A percentile compares a stretch with the other conserved stretches of the same genome.
phyloP scores from a whole-genome alignment of 2,797 vertebrate genomes.

The Salmo trutta region DNA sequence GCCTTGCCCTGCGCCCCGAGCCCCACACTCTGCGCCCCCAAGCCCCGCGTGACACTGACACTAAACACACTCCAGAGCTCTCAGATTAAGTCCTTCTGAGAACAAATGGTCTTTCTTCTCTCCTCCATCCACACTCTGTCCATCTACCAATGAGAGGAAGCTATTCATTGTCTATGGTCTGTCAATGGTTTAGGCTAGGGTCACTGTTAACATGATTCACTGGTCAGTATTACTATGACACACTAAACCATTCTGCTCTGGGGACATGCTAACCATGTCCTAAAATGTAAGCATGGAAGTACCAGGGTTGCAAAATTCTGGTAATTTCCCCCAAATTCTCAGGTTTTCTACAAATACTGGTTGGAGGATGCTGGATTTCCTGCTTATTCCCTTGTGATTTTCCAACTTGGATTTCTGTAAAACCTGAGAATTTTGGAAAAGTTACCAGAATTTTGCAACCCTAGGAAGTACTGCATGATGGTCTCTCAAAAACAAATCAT shows the following conservation, averaged over 20 bases:
- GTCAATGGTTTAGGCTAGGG: background rate
- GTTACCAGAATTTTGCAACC: too few species aligned
- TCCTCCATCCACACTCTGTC: conserved; percentile 24
- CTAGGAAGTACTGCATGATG: too few species aligned
- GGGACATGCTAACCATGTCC: background rate
- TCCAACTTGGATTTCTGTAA: too few species aligned
- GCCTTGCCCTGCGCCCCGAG: conserved; percentile 52
- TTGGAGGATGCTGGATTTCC: too few species aligned
- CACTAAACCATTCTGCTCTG: background rate
- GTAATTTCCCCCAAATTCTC: too few species aligned
- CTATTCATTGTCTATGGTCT: conserved; percentile 6
- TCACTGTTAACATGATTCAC: background rate
- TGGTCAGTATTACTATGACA: background rate
- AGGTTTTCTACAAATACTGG: too few species aligned
- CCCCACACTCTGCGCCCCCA: conserved; percentile 29
- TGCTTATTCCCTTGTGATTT: too few species aligned
- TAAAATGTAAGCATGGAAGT: background rate
- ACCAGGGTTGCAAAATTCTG: too few species aligned
- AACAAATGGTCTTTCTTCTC: conserved; percentile 64
- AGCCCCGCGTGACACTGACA: conserved; percentile 51
- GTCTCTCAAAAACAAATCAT: too few species aligned
- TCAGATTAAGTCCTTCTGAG: conserved; percentile 40
- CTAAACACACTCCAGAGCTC: conserved; percentile 51
- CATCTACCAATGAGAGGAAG: conserved; percentile 16
- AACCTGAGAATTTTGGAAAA: too few species aligned